Percentiles rank a stretch among this genome's conserved stretches.
These are phyloP conservation scores for Cryptomyrus ogoouensis DNA, from an alignment of 2,113 vertebrate genomes.

Conservation along the genomic window DNA sequence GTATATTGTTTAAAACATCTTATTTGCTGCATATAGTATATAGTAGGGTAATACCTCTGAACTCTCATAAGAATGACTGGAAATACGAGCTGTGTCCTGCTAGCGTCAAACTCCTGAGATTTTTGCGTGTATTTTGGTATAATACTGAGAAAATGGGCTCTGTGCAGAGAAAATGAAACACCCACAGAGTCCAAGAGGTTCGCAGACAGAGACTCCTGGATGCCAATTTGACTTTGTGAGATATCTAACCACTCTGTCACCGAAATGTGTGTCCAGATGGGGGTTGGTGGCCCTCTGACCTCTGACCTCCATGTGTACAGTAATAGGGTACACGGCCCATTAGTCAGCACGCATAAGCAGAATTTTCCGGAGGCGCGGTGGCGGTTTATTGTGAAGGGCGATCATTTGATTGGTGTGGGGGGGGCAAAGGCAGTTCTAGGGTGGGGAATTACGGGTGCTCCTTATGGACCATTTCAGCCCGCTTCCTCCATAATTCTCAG, in stretches of 20 bases:
- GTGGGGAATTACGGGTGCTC: conserved; percentile 73
- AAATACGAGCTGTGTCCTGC: not conserved
- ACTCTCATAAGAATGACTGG: not conserved
- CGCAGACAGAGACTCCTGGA: conserved; percentile 51
- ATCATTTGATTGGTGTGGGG: conserved; percentile 81
- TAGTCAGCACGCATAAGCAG: conserved; percentile 80
- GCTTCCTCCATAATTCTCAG: conserved; percentile 86
- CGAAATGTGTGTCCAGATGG: conserved; percentile 73
- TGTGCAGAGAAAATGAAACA: not conserved
- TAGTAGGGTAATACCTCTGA: not conserved
- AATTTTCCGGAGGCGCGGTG: conserved; percentile 78
- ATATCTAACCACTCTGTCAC: conserved; percentile 83
- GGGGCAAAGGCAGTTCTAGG: conserved; percentile 77
- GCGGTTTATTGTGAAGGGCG: conserved; percentile 83
- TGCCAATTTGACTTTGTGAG: conserved; percentile 59
- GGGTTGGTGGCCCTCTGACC: conserved; percentile 55
- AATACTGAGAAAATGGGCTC: not conserved
- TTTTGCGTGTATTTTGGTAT: not conserved
- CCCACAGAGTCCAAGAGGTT: not conserved
- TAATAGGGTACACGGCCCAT: conserved; percentile 75
- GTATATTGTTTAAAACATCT: not conserved
- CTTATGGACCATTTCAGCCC: conserved; percentile 85
- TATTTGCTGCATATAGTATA: not conserved
- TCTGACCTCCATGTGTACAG: conserved; percentile 65
- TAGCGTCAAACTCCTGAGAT: not conserved